A percentile compares a stretch with the other conserved stretches of the same genome.
Evolutionary conservation across 2,797 vertebrate species (phyloP).

Genomic region (Takifugu ocellatus): DNA sequence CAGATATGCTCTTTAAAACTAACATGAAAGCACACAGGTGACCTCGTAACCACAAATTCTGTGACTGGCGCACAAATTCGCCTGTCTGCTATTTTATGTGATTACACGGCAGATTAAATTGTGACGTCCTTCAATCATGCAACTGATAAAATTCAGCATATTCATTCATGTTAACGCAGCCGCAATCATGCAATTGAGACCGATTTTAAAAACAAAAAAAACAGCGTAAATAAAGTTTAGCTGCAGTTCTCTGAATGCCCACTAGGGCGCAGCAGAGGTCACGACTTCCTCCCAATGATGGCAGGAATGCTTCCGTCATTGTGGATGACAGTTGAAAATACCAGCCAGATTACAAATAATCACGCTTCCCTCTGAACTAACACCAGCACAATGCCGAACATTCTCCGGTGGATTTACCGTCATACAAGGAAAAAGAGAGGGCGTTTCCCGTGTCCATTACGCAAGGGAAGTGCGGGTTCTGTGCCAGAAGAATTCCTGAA

Average conservation of each 20-base stretch:
- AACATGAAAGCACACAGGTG: too few species aligned
- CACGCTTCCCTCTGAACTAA: slow-evolving; percentile 6
- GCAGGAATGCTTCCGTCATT: slow-evolving; percentile 33
- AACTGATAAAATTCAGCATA: too few species aligned
- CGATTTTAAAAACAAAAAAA: too few species aligned
- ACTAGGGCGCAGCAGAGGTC: slow-evolving; percentile 43
- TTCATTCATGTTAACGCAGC: too few species aligned
- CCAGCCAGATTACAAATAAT: slow-evolving; percentile 22
- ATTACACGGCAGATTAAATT: too few species aligned
- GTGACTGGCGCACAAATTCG: too few species aligned
- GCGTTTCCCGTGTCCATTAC: slow-evolving; percentile 49
- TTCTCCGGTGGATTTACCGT: slow-evolving; percentile 34
- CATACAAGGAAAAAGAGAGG: slow-evolving; percentile 29
- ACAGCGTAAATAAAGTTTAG: too few species aligned
- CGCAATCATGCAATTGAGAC: too few species aligned
- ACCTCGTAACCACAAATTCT: too few species aligned
- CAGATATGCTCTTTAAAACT: too few species aligned
- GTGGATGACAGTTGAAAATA: slow-evolving; percentile 30
- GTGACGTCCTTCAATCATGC: too few species aligned
- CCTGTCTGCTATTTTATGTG: too few species aligned
- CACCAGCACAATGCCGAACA: slow-evolving; percentile 19
- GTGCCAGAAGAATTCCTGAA: slow-evolving; percentile 50
- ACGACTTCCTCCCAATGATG: slow-evolving; percentile 4
- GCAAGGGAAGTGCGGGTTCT: slow-evolving; percentile 22
- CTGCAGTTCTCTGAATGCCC: slow-evolving; percentile 25